phyloP scores from a whole-genome alignment of 2,888 invertebrate species.

The Macrosiphum euphorbiae region DNA sequence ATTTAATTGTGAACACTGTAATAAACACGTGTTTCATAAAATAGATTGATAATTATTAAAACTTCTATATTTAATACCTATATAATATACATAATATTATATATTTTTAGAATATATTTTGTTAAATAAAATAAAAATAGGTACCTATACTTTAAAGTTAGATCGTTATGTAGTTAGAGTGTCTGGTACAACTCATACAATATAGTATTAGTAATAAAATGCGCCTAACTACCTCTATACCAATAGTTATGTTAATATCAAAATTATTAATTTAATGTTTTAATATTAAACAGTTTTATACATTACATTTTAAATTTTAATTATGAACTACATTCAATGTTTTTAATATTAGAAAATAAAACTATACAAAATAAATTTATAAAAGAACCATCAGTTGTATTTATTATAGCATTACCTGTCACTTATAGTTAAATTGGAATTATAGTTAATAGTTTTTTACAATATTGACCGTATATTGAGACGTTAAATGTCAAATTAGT shows the following conservation, averaged over 20 bases:
- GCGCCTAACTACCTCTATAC: too few relatives aligned
- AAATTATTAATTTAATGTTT: too few relatives aligned
- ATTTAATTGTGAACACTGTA: slow-evolving; percentile 12
- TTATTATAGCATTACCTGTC: not conserved
- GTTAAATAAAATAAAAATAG: not conserved
- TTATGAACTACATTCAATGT: not conserved
- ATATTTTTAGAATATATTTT: not conserved
- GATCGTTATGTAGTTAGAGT: not conserved
- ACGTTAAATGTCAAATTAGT: slow-evolving; percentile 40
- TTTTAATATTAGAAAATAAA: not conserved
- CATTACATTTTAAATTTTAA: not conserved
- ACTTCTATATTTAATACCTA: not conserved
- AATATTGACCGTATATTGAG: not conserved
- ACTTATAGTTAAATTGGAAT: not conserved
- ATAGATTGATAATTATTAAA: not conserved
- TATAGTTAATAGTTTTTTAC: not conserved
- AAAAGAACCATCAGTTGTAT: not conserved
- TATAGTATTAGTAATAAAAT: not conserved
- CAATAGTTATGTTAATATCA: too few relatives aligned
- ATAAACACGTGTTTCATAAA: slow-evolving; percentile 32
- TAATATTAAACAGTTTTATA: not conserved
- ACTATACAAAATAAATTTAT: not conserved
- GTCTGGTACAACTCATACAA: not conserved
- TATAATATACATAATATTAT: not conserved
- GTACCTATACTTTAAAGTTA: not conserved